A percentile compares a stretch with the other conserved stretches of the same genome.
Evolutionary conservation across 2,797 vertebrate genomes (phyloP).

Genomic region (Serranus cabrilla): DNA sequence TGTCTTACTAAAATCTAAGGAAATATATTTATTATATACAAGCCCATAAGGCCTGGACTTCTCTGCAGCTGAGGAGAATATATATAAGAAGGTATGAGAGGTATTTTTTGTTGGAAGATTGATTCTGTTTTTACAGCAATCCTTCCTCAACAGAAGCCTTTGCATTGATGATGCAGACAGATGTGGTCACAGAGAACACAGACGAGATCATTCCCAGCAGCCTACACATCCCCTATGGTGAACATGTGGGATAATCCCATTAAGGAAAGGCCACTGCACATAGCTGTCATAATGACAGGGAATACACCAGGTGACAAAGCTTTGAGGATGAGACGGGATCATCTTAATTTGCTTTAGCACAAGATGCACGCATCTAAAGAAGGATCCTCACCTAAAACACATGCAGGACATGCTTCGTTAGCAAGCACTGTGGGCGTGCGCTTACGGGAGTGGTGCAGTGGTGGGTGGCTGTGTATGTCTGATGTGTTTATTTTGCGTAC

Average conservation of each 20-base stretch:
- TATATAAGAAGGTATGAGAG: background rate
- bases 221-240: conserved; percentile 57
- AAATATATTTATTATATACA: background rate
- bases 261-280: conserved; percentile 58
- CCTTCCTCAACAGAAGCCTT: conserved; percentile 13
- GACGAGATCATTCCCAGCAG: conserved; percentile 45
- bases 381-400: conserved; percentile 36
- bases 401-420: conserved; percentile 46
- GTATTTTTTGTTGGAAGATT: conserved; percentile 4
- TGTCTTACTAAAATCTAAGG: background rate
- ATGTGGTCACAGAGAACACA: conserved; percentile 51
- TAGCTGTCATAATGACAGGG: conserved; percentile 56
- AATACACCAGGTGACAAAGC: conserved; percentile 69
- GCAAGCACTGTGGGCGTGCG: conserved; percentile 27
- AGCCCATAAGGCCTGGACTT: background rate
- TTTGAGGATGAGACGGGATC: conserved; percentile 65
- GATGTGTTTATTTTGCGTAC: conserved; percentile 41
- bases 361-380: conserved; percentile 36
- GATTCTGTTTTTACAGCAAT: background rate
- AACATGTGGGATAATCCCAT: conserved; percentile 75
- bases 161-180: conserved; percentile 41
- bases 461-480: conserved; percentile 1
- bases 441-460: conserved; percentile 8
- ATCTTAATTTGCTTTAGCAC: conserved; percentile 64
- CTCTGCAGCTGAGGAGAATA: background rate